Conservation (phyloP, 2,888 invertebrate species). For the Tolmerus cingulatus region DNA sequence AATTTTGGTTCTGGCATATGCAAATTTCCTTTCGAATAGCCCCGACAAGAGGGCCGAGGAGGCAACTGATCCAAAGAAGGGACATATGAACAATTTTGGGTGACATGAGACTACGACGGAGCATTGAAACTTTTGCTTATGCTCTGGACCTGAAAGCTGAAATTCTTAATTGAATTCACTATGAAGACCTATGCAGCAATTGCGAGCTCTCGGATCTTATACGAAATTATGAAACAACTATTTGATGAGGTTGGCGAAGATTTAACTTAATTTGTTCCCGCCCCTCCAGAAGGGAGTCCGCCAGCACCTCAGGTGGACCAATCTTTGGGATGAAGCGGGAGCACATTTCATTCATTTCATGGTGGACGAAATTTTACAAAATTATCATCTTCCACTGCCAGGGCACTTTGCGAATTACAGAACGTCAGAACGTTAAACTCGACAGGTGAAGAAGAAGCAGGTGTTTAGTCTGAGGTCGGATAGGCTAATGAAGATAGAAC, state of each 20-base stretch:
- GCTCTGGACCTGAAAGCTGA: constrained; percentile 42
- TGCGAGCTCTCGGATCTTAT: constrained; percentile 41
- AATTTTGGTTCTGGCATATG: constrained; percentile 49
- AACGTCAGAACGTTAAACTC: background rate
- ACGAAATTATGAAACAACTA: constrained; percentile 53
- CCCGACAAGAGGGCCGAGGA: constrained; percentile 43
- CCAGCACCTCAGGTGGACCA: background rate
- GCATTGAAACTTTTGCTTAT: constrained; percentile 39
- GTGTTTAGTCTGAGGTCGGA: background rate
- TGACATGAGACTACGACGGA: constrained; percentile 35
- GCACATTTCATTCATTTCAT: background rate
- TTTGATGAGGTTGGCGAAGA: constrained; percentile 53
- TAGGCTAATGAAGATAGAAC: background rate
- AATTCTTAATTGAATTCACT: constrained; percentile 41
- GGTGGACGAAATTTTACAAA: background rate
- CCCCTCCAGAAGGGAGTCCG: background rate
- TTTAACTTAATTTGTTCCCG: constrained; percentile 51
- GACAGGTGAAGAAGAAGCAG: background rate
- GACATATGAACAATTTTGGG: constrained; percentile 53
- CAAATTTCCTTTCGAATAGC: constrained; percentile 49
- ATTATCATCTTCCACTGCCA: background rate
- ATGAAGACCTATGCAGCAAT: constrained; percentile 40
- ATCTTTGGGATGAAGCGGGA: background rate
- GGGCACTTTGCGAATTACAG: background rate
- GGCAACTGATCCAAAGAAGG: constrained; percentile 45